Base-by-base conservation (phyloP, 2,888 invertebrate species). In the Coelinius sp. region DNA sequence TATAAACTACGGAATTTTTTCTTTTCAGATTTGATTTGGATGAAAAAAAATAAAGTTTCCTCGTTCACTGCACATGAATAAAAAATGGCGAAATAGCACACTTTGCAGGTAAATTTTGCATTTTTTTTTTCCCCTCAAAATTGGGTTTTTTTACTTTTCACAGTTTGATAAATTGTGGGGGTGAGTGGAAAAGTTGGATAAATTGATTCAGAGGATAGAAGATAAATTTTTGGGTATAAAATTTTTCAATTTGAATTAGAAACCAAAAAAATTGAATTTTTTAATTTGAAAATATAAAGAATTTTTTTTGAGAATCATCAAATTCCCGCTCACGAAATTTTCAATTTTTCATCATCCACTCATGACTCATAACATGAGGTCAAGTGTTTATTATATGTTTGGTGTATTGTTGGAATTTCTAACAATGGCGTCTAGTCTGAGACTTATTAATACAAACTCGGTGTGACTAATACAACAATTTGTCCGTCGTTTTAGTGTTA, bases 391-490 rank as follows among this genome's bases (percentile, higher is more conserved):
- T 59, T 59, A 59, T 59, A 59, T 59, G 59, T 59, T 27, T 27
- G 31, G 14, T 27, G 10, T 31, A 59, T 59, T 59, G 59, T 59
- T 59, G 59, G 59, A 35, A 31, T 56, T 31, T 59, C 20, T 14
- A 59, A 59, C 59, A 35, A 59, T 59, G 35, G 35, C 27, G 46
- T 35, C 35, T 63, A 38, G 62, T 38, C 46, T 69, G 65, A 66
- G 68, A 73, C 70, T 78, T 82, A 83, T 85, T 85, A 83, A 84
- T 84, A 82, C 79, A 84, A 85, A 84, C 82, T 84, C 78, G 82
- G 82, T 82, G 81, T 85, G 85, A 85, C 85, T 83, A 82, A 86
- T 83, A 82, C 81, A 84, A 85, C 83, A 83, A 86, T 85, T 86
- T 82, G 82, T 83, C 81, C 81, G 75, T 80, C 78, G 77, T 73